phyloP scores from a whole-genome alignment of 2,888 invertebrate genomes.

The Acronicta alni region DNA sequence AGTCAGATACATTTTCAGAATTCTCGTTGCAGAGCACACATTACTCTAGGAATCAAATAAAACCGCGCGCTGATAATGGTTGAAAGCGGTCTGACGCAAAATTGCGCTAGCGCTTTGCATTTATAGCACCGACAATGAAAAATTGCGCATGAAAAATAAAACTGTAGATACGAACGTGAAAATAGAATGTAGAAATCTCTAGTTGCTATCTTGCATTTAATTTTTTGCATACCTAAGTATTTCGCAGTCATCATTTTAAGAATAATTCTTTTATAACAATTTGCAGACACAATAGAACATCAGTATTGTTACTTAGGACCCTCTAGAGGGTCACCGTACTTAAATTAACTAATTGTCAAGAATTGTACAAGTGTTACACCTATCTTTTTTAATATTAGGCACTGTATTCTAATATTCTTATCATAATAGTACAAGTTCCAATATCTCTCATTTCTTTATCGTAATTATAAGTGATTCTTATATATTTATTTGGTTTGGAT shows the following conservation, averaged over 20 bases:
- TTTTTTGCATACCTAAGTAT: too few species aligned
- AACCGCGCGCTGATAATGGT: constrained; percentile 8
- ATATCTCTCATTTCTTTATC: background rate
- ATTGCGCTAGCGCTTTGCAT: constrained; percentile 16
- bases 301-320: too few species aligned
- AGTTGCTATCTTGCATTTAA: background rate
- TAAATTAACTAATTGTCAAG: too few species aligned
- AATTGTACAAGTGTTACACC: too few species aligned
- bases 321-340: too few species aligned
- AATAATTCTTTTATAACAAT: too few species aligned
- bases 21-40: background rate
- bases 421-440: too few species aligned
- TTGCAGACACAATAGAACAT: too few species aligned
- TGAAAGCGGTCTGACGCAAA: constrained; percentile 1
- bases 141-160: constrained; percentile 12
- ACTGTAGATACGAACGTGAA: constrained; percentile 6
- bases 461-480: background rate
- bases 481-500: background rate
- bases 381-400: too few species aligned
- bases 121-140: constrained; percentile 21
- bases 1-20: background rate
- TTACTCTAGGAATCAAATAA: constrained; percentile 10
- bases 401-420: too few species aligned
- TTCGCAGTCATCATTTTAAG: too few species aligned
- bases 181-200: background rate